These are phyloP conservation scores for Callorhinus ursinus DNA, from an alignment of 2,113 vertebrate species.

Conservation along the genomic window DNA sequence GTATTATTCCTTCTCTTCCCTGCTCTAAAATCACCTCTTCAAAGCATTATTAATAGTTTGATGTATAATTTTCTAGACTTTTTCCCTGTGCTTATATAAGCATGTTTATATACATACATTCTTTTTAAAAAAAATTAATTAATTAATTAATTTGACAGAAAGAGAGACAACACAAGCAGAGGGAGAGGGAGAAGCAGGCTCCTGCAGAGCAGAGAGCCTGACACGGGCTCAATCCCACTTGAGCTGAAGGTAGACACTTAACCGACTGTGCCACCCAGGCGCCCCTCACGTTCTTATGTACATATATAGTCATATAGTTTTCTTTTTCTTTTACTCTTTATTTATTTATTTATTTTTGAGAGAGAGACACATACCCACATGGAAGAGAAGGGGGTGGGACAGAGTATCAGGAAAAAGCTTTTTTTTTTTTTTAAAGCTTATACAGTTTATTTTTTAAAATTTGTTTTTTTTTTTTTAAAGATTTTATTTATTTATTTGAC, in stretches of 20 bases:
- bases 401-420: background rate
- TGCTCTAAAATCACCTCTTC: background rate
- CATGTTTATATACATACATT: background rate
- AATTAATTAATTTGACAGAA: background rate
- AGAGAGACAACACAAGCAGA: background rate
- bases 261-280: too few species aligned
- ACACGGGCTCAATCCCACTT: too few species aligned
- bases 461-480: too few species aligned
- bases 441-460: too few species aligned
- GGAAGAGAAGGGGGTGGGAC: background rate
- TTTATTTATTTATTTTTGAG: background rate
- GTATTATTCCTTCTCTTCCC: background rate
- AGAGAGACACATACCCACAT: background rate
- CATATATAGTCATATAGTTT: background rate
- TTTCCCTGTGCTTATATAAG: constrained; percentile 30
- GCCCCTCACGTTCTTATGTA: too few species aligned
- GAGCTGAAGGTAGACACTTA: too few species aligned
- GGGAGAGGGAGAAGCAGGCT: background rate
- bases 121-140: too few species aligned
- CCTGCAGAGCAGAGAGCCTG: too few species aligned
- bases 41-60: constrained; percentile 10
- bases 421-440: background rate
- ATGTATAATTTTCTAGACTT: constrained; percentile 13
- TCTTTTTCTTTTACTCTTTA: background rate
- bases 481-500: too few species aligned